Evolutionary conservation across 2,888 invertebrate genomes (phyloP).

Genomic region (Rhaphigaster nebulosa): DNA sequence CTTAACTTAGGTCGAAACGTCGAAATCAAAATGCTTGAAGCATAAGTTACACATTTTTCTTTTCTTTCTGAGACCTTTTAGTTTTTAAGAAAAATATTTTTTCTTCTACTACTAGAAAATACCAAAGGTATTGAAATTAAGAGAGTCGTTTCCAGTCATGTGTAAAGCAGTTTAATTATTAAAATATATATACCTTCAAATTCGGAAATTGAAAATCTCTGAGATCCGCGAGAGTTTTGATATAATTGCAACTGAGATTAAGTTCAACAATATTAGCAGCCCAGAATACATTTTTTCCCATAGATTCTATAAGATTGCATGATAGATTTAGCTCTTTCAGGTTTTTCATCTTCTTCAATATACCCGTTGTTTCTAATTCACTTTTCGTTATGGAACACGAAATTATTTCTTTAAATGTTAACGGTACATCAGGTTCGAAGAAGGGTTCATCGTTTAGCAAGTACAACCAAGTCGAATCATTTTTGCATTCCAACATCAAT

Average conservation of each 20-base stretch:
- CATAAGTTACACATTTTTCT: too few relatives aligned
- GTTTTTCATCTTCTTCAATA: background rate
- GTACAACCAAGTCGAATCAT: background rate
- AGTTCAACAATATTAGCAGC: background rate
- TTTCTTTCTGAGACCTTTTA: too few relatives aligned
- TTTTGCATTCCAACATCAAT: background rate
- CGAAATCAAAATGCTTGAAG: too few relatives aligned
- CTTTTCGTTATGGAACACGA: conserved; percentile 29
- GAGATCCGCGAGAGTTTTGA: conserved; percentile 36
- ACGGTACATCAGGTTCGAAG: background rate
- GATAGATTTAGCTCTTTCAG: conserved; percentile 34
- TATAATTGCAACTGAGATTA: conserved; percentile 53
- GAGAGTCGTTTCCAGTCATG: too few relatives aligned
- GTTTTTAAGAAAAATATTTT: too few relatives aligned
- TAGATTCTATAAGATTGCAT: conserved; percentile 11
- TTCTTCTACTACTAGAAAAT: too few relatives aligned
- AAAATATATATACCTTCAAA: conserved; percentile 13
- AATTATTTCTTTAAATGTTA: background rate
- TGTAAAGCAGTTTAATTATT: too few relatives aligned
- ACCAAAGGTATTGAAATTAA: too few relatives aligned
- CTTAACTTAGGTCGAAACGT: too few relatives aligned
- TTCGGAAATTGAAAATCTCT: background rate
- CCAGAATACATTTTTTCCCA: background rate
- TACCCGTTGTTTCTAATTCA: background rate
- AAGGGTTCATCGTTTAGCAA: background rate